Evolutionary conservation across 35 echinoderm and acorn worm species (phyloP).

Genomic region (Strongylocentrotus purpuratus): DNA sequence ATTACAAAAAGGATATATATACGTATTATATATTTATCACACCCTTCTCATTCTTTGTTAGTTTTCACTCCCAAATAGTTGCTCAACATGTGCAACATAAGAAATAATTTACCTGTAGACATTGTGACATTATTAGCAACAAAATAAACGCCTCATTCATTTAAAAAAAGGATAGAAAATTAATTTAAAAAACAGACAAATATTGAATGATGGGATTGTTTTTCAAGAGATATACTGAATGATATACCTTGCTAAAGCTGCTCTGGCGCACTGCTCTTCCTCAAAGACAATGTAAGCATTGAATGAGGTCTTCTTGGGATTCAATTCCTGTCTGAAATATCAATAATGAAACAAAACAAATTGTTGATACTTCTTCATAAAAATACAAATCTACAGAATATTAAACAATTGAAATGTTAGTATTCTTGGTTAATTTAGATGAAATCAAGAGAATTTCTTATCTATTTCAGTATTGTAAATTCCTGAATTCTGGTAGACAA

Average conservation of each 20-base stretch:
- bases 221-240: too few species aligned
- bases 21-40: too few species aligned
- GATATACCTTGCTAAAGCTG: constrained; percentile 12
- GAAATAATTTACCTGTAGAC: background rate
- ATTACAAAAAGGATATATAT: too few species aligned
- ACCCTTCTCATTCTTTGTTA: too few species aligned
- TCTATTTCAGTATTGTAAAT: too few species aligned
- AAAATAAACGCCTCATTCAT: background rate
- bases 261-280: background rate
- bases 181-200: background rate
- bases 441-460: background rate
- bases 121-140: background rate
- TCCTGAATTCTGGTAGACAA: too few species aligned
- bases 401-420: background rate
- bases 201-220: background rate
- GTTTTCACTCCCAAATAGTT: too few species aligned
- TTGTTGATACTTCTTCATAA: background rate
- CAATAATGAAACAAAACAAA: background rate
- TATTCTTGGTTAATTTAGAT: background rate
- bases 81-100: background rate
- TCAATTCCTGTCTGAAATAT: constrained; percentile 12
- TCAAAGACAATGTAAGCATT: constrained; percentile 42
- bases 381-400: background rate
- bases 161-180: background rate
- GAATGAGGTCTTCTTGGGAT: constrained; percentile 25